A percentile compares a stretch with the other conserved stretches of the same genome.
Evolutionary conservation across 92 coral and sea anemone genomes (phyloP).

Genomic region (Isaurus tuberculatus): DNA sequence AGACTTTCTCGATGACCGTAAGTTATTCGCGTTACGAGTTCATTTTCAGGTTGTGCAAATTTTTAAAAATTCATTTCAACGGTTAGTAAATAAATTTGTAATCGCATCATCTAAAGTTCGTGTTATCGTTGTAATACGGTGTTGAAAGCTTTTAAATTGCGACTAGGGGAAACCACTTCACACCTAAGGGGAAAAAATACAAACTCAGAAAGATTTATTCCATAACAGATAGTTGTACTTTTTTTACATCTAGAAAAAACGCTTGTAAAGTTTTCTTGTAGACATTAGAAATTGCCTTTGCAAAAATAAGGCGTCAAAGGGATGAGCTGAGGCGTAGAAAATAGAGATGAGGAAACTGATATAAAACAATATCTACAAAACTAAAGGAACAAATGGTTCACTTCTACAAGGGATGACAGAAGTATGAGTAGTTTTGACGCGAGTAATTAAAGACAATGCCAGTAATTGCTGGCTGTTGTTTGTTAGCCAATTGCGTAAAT

Average conservation of each 20-base stretch:
- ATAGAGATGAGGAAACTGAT: slow-evolving; percentile 35
- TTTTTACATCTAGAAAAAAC: neutral
- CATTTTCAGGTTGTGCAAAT: neutral
- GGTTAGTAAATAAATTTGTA: neutral
- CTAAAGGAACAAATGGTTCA: slow-evolving; percentile 68
- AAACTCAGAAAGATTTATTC: slow-evolving; percentile 6
- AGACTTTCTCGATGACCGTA: slow-evolving; percentile 18
- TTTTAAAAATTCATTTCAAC: slow-evolving; percentile 16
- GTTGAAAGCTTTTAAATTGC: slow-evolving; percentile 63
- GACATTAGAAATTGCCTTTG: slow-evolving; percentile 18
- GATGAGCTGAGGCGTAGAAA: slow-evolving; percentile 20
- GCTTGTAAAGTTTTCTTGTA: neutral
- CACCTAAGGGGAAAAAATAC: slow-evolving; percentile 23
- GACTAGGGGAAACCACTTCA: slow-evolving; percentile 60
- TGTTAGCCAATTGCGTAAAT: slow-evolving; percentile 96
- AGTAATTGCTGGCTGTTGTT: slow-evolving; percentile 97
- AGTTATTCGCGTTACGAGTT: slow-evolving; percentile 31
- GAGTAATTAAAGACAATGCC: slow-evolving; percentile 75
- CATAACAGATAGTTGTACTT: neutral
- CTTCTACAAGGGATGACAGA: slow-evolving; percentile 67
- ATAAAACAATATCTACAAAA: slow-evolving; percentile 36
- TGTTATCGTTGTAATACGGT: slow-evolving; percentile 63
- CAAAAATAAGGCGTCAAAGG: slow-evolving; percentile 34
- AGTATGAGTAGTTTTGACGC: slow-evolving; percentile 71
- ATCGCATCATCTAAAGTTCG: slow-evolving; percentile 52